Percentiles rank a stretch among this genome's conserved stretches.
Conservation (phyloP, 2,888 invertebrate species). For the Carterocephalus palaemon region DNA sequence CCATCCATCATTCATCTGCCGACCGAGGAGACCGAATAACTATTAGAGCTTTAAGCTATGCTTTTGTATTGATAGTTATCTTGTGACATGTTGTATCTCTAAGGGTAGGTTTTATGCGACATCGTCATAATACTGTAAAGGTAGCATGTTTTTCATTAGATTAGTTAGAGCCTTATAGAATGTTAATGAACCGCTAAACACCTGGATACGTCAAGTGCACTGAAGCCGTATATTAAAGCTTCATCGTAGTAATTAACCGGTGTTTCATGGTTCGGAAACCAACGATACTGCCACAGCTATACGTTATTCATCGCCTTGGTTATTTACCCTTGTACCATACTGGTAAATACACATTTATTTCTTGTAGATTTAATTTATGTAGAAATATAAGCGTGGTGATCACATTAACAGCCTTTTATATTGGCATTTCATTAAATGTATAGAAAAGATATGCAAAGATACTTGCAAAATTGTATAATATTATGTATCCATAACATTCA, state of each 20-base stretch:
- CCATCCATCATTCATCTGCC: not conserved
- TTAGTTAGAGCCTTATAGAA: slow-evolving; percentile 4
- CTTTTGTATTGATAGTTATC: too few relatives aligned
- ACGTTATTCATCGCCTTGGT: slow-evolving; percentile 36
- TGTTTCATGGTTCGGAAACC: slow-evolving; percentile 49
- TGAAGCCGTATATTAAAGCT: slow-evolving; percentile 22
- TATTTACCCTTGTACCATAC: slow-evolving; percentile 25
- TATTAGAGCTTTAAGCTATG: too few relatives aligned
- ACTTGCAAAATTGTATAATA: too few relatives aligned
- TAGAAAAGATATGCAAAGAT: too few relatives aligned
- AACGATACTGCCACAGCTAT: slow-evolving; percentile 40
- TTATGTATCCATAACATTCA: too few relatives aligned
- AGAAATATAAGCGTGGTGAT: too few relatives aligned
- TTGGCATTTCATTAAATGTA: too few relatives aligned
- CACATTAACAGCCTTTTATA: too few relatives aligned
- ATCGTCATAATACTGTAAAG: not conserved
- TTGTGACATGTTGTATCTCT: too few relatives aligned
- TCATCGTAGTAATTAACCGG: slow-evolving; percentile 31
- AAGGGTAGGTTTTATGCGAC: not conserved
- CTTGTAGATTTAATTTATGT: too few relatives aligned
- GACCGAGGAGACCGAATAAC: too few relatives aligned
- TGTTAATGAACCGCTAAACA: slow-evolving; percentile 16
- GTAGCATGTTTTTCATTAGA: not conserved
- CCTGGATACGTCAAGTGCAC: slow-evolving; percentile 14
- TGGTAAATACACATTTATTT: too few relatives aligned